Percentiles rank a stretch among this genome's conserved stretches.
phyloP scores from a whole-genome alignment of 1,140 invertebrate species.

The Helicoverpa armigera region DNA sequence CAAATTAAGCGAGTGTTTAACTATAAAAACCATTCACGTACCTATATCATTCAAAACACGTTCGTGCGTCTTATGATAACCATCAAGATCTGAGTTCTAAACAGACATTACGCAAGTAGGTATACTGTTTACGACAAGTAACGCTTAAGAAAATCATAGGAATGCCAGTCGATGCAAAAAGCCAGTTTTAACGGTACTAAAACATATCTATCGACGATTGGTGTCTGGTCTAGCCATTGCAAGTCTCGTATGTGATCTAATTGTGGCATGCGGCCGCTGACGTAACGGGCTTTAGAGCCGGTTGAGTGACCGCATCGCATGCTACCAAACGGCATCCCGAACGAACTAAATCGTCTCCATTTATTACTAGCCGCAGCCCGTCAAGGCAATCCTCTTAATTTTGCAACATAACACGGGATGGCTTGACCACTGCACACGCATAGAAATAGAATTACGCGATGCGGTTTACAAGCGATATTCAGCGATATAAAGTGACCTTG shows the following conservation, averaged over 20 bases:
- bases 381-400: slow-evolving; percentile 60
- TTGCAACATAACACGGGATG: slow-evolving; percentile 59
- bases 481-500: slow-evolving; percentile 53
- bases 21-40: slow-evolving; percentile 16
- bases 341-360: slow-evolving; percentile 57
- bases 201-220: slow-evolving; percentile 71
- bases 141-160: slow-evolving; percentile 53
- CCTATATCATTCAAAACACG: slow-evolving; percentile 50
- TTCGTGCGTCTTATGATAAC: slow-evolving; percentile 45
- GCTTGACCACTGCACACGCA: slow-evolving; percentile 56
- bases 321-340: slow-evolving; percentile 68
- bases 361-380: slow-evolving; percentile 51
- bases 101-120: slow-evolving; percentile 51
- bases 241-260: slow-evolving; percentile 78
- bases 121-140: slow-evolving; percentile 53
- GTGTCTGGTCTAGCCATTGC: slow-evolving; percentile 73
- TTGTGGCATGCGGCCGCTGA: slow-evolving; percentile 79
- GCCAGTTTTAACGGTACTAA: slow-evolving; percentile 75
- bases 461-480: slow-evolving; percentile 48
- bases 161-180: slow-evolving; percentile 65
- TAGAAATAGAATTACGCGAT: slow-evolving; percentile 59
- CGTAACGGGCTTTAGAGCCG: slow-evolving; percentile 74
- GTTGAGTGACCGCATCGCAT: slow-evolving; percentile 76
- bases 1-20: slow-evolving; percentile 46
- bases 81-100: slow-evolving; percentile 44